Base-by-base conservation (phyloP, 2,888 invertebrate genomes). In the Notocelia uddmanniana region DNA sequence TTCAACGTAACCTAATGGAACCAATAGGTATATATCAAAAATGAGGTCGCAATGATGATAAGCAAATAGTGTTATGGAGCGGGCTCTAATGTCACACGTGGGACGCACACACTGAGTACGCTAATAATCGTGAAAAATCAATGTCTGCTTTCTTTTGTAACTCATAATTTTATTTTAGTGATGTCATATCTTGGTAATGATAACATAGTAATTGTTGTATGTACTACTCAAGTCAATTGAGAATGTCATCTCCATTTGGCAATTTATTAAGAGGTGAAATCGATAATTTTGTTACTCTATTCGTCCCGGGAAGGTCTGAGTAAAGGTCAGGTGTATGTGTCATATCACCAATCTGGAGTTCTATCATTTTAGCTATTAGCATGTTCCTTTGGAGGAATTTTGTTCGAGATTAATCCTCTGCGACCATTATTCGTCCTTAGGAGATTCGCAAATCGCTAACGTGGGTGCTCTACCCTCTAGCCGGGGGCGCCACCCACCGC, bases 251-350 rank as follows among this genome's bases (percentile, higher is more conserved):
- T 31, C 8, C 31, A 31, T 31, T 31, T 19, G 18, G 13, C 18
- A 26, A 5, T 23, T 55, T 3, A 10, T 10, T 0, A 18, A 19
- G 10, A 18, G 11, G 3, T 15, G 19, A 31, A n/a, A 19, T 57
- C 48, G 66, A 74, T 78, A 73, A 79, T 83, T 75, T 41, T 73
- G 85, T 92, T 91, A 86, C 89, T 92, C 87, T 48, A 48, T 74
- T 79, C 85, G 95, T 95, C 95, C 92, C 96, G 96, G 96, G 96
- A 96, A 96, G 96, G 96, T 96, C 96, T 96, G 96, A 96, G 96
- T 92, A 86, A 94, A 94, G 95, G 95, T 94, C 89, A 74, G 64
- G 76, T 74, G 76, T 58, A 31, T 5, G 8, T 6, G 5, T 68
- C 83, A 74, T 26, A 50, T 73, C 73, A 83, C 80, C 48, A 26